phyloP scores from a whole-genome alignment of 2,888 invertebrate species.

The Tuta absoluta region DNA sequence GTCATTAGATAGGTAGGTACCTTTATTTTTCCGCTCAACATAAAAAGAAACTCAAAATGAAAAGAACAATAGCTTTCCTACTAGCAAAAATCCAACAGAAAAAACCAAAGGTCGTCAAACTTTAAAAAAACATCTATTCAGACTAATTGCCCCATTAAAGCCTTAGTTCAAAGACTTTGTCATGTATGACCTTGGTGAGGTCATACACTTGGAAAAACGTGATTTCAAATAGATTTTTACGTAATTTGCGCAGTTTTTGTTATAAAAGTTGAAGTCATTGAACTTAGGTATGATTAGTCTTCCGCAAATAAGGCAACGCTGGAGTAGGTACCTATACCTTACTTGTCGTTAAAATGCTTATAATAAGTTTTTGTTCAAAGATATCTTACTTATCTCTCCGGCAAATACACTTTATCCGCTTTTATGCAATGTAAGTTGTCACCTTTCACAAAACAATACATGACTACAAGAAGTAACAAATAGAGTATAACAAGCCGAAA shows the following conservation, averaged over 20 bases:
- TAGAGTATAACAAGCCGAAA: no score
- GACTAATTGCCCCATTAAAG: constrained; percentile 61
- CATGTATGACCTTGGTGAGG: constrained; percentile 55
- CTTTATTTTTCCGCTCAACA: neutral
- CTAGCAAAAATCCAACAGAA: neutral
- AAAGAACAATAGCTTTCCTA: neutral
- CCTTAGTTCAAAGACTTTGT: constrained; percentile 45
- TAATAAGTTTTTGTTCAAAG: neutral
- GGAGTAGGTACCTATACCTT: neutral
- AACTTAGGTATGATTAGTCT: neutral
- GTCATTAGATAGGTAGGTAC: neutral
- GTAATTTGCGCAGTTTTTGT: constrained; percentile 33
- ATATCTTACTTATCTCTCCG: no score
- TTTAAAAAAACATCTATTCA: constrained; percentile 25
- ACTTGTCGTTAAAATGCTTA: neutral
- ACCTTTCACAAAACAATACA: no score
- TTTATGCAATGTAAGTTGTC: no score
- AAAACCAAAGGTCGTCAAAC: constrained; percentile 9
- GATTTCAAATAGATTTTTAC: constrained; percentile 20
- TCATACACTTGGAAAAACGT: constrained; percentile 42
- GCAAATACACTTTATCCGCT: no score
- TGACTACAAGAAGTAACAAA: no score
- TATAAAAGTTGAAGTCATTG: constrained; percentile 14
- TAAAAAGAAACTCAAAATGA: neutral
- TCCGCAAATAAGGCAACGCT: neutral